Base-by-base conservation (phyloP, 2,888 invertebrate genomes). In the Hedya salicella region DNA sequence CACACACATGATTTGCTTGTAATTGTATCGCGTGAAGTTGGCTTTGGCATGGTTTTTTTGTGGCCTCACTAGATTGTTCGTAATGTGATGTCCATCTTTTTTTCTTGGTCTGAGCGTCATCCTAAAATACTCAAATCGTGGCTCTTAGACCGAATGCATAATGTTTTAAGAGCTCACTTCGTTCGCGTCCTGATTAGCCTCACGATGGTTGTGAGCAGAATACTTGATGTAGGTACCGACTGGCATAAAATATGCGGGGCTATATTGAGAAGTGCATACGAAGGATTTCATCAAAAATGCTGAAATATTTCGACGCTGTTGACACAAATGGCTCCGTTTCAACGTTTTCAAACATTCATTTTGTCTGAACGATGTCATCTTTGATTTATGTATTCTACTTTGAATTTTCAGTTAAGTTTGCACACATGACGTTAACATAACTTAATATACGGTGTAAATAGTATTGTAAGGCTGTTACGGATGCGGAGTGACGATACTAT, bases 201-300 rank as follows among this genome's bases (percentile, higher is more conserved):
- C 44, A 19, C 36, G 46, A 59, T 36, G 8, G 39, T 19, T 17
- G 65, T 40, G 46, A 60, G 19, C 52, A 11, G 65, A 65, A 65
- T 65, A 52, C 53, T 59, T 53, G 59, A 65, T 60, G 65, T 49
- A 0, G 36, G 11, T 13, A 36, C 40, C 16, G 25, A 30, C 52
- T 11, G 48, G 25, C 42, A 39, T 65, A 46, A 65, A 40, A 60
- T 65, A 64, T 64, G 50, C 44, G 30, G 36, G 57, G 57, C 57
- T n/a, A 52, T 50, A 57, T 57, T 57, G 50, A 42, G 57, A 64
- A 49, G 13, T 52, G 57, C 57, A 64, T 50, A 42, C 8, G 46
- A n/a, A n/a, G 40, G 30, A 19, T 64, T 19, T 39, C 40, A 57
- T 57, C 49, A 49, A 57, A 64, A 50, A 59, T 57, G 50, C 49